Conservation (phyloP, 2,113 vertebrate species). For the Mixornis gularis region DNA sequence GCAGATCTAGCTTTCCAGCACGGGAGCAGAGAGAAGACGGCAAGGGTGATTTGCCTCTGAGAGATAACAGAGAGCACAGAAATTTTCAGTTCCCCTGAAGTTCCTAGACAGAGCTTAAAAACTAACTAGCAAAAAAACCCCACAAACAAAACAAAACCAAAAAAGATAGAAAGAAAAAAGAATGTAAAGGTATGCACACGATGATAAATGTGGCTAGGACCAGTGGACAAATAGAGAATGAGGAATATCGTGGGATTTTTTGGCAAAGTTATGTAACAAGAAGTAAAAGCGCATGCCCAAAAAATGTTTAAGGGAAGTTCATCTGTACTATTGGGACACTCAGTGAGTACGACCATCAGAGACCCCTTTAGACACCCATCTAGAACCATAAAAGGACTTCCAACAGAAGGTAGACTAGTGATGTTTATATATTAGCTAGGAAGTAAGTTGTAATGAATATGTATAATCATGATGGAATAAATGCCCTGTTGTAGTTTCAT, state of each 20-base stretch:
- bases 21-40: accelerated
- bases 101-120: not conserved
- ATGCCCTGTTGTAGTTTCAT: not conserved
- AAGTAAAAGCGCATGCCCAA: not conserved
- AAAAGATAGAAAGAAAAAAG: too few relatives aligned
- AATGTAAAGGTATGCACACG: too few relatives aligned
- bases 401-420: too few relatives aligned
- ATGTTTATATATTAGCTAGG: too few relatives aligned
- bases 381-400: not conserved
- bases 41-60: not conserved
- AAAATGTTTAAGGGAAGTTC: not conserved
- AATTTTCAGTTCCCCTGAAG: not conserved
- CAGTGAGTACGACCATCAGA: not conserved
- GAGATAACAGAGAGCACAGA: not conserved
- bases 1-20: not conserved
- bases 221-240: not conserved
- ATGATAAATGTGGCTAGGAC: not conserved
- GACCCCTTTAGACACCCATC: not conserved
- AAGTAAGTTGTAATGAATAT: not conserved
- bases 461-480: not conserved
- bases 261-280: not conserved
- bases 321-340: not conserved
- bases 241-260: not conserved
- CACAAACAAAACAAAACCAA: not conserved
- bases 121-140: not conserved